Conservation (phyloP, 2,797 vertebrate genomes). For the Sebastes kiyomatsui region DNA sequence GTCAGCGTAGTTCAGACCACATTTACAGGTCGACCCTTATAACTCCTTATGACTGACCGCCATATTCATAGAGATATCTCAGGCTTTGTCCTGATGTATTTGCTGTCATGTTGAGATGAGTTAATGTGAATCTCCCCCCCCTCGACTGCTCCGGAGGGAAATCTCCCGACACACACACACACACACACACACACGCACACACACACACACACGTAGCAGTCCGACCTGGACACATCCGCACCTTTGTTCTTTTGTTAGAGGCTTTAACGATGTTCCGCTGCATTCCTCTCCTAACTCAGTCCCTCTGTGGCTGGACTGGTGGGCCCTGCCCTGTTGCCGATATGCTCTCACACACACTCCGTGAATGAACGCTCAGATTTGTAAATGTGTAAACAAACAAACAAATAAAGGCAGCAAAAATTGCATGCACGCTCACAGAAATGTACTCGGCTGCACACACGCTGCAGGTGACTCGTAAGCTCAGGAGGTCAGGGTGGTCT, state of each 20-base stretch:
- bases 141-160: slow-evolving; percentile 45
- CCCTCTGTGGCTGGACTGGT: slow-evolving; percentile 81
- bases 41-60: background rate
- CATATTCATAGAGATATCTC: slow-evolving; percentile 48
- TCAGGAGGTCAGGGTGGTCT: slow-evolving; percentile 65
- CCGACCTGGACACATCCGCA: slow-evolving; percentile 75
- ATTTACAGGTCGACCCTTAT: background rate
- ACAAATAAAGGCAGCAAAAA: background rate
- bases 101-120: slow-evolving; percentile 73
- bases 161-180: slow-evolving; percentile 33
- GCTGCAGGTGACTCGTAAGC: slow-evolving; percentile 43
- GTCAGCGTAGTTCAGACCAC: background rate
- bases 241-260: slow-evolving; percentile 85
- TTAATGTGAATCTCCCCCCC: slow-evolving; percentile 61
- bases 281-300: slow-evolving; percentile 84
- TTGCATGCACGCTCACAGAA: background rate
- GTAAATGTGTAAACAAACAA: background rate
- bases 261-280: slow-evolving; percentile 86
- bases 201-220: slow-evolving; percentile 18
- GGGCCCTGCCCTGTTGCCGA: slow-evolving; percentile 53
- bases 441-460: background rate
- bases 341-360: slow-evolving; percentile 27
- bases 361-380: background rate
- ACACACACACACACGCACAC: slow-evolving; percentile 17
- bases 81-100: slow-evolving; percentile 2